Conservation (phyloP, 2,113 vertebrate genomes). For the Spermophilus dauricus region DNA sequence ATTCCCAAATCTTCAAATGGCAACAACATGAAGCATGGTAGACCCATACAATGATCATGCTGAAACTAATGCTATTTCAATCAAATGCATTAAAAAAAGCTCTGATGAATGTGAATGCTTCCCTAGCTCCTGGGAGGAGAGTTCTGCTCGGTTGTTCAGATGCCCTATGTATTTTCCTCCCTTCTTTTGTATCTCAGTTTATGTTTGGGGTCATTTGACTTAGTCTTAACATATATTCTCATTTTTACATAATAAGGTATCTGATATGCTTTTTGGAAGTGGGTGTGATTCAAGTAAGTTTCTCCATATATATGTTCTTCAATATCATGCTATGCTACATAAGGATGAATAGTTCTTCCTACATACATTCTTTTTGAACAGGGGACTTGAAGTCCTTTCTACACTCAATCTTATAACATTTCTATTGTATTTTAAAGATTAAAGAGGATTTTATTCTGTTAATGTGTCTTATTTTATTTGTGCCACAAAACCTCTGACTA, state of each 20-base stretch:
- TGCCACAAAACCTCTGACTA: too few species aligned
- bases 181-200: not conserved
- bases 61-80: not conserved
- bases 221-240: not conserved
- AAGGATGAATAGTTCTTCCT: not conserved
- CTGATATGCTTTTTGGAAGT: constrained; percentile 3
- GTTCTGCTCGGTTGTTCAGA: not conserved
- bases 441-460: too few species aligned
- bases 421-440: not conserved
- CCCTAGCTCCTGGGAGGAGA: not conserved
- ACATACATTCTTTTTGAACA: not conserved
- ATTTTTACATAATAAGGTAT: not conserved
- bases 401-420: not conserved
- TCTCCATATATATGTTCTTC: constrained; percentile 16
- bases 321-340: not conserved
- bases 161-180: not conserved
- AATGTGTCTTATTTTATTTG: too few species aligned
- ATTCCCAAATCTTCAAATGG: not conserved
- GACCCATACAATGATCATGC: not conserved
- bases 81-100: not conserved
- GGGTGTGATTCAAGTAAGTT: not conserved
- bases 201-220: not conserved
- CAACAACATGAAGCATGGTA: not conserved
- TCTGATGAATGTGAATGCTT: not conserved
- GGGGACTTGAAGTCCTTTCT: not conserved